phyloP scores from a whole-genome alignment of 2,113 vertebrate species.

The Peromyscus maniculatus region DNA sequence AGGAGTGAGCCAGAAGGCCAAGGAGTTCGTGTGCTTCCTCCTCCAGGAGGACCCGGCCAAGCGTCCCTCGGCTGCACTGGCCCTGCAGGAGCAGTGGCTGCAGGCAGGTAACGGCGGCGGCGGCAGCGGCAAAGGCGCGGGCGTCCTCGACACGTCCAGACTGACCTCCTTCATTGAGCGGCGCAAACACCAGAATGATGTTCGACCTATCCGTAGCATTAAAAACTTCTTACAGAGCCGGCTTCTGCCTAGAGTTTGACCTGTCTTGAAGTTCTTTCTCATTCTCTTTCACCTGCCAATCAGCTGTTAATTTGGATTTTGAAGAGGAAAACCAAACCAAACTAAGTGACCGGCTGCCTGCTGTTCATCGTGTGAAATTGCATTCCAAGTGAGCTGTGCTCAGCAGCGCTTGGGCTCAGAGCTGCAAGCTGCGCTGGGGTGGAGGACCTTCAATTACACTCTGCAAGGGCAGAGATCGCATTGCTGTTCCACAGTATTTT shows the following conservation, averaged over 20 bases:
- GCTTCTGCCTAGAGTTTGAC: constrained; percentile 93
- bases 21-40: constrained; percentile 95
- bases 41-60: constrained; percentile 93
- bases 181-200: constrained; percentile 98
- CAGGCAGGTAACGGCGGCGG: constrained; percentile 87
- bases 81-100: constrained; percentile 97
- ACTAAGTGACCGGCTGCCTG: constrained; percentile 87
- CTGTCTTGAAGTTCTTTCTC: constrained; percentile 90
- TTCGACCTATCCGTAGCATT: constrained; percentile 95
- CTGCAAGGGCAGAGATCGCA: constrained; percentile 86
- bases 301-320: constrained; percentile 93
- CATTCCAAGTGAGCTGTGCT: constrained; percentile 83
- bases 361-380: constrained; percentile 86
- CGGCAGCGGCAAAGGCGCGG: constrained; percentile 75
- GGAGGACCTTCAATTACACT: constrained; percentile 85
- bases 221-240: constrained; percentile 96
- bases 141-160: constrained; percentile 95
- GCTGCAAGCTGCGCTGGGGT: constrained; percentile 87
- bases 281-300: constrained; percentile 96
- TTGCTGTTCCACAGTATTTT: constrained; percentile 91
- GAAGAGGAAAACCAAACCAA: constrained; percentile 76
- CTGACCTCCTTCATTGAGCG: constrained; percentile 98
- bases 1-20: constrained; percentile 96
- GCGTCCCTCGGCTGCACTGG: constrained; percentile 93
- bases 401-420: constrained; percentile 83